Base-by-base conservation (phyloP, 2,888 invertebrate genomes). In the Parelbella ahira region DNA sequence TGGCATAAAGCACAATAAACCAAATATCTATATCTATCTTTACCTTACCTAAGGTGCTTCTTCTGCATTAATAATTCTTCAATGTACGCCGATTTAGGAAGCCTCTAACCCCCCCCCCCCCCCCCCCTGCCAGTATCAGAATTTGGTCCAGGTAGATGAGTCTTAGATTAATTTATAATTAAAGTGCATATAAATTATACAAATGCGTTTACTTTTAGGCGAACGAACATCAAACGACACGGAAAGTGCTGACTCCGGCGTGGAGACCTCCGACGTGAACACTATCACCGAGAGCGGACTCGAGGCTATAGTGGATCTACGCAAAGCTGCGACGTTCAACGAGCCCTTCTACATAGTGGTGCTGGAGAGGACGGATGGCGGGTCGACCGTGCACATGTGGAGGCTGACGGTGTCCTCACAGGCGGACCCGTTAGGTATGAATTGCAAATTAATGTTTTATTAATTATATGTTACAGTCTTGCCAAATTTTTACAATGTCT, bases 331-430 rank as follows among this genome's bases (percentile, higher is more conserved):
- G 0, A 93, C 94, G 20, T 98, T 98, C 69, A 95, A 96, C 66
- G 97, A 98, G 61, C 96, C 96, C 0, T 99, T 98, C 81, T 98
- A 95, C 69, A 94, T 99, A 38, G 97, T 98, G 0, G 93, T 98
- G 24, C 79, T 98, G 13, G 97, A 98, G 75, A 92, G 96, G 62
- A 94, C 95, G 0, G 90, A 91, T 32, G 93, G 92, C 6, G 94
- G 94, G 1, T 94, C 94, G 21, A 94, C 94, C 0, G 92, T 99
- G 6, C 97, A 98, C 67, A 98, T 98, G 96, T 99, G 98, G 98
- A 91, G 95, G 56, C 89, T 98, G 20, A 93, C 94, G 0, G 97
- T 98, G 44, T 94, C 97, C 0, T 97, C 97, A 0, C 93, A 94
- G 54, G 73, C 71, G 6, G 83, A 86, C 56, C 66, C 78, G 12